These are phyloP conservation scores for Alethe diademata DNA, from an alignment of 2,113 vertebrate species.

Conservation along the genomic window DNA sequence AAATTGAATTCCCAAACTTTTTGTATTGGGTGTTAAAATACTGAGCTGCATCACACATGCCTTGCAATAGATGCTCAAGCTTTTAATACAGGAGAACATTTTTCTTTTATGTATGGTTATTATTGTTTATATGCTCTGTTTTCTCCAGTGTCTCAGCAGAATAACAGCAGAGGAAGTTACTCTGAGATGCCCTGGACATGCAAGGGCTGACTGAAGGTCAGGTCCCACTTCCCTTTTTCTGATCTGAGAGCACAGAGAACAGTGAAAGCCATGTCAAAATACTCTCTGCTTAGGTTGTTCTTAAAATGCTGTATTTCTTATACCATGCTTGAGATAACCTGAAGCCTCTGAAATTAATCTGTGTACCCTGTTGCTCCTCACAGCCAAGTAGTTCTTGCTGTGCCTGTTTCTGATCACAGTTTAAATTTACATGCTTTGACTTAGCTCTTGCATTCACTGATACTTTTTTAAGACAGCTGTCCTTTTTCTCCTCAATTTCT, in stretches of 20 bases:
- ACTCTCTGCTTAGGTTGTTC: neutral
- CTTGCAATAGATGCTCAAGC: conserved; percentile 22
- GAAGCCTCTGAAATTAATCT: neutral
- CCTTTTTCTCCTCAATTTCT: neutral
- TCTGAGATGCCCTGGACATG: neutral
- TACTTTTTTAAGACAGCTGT: neutral
- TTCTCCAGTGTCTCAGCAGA: neutral
- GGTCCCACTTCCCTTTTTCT: neutral
- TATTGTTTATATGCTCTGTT: neutral
- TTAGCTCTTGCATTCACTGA: neutral
- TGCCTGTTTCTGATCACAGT: neutral
- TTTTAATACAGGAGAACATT: neutral
- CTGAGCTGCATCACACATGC: neutral
- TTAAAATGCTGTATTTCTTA: neutral
- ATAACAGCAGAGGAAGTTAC: neutral
- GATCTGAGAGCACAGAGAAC: neutral
- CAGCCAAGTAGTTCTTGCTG: neutral
- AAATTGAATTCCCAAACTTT: conserved; percentile 49
- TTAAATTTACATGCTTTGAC: neutral
- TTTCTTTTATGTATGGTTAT: neutral
- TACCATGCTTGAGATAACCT: neutral
- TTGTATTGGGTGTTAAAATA: conserved; percentile 12
- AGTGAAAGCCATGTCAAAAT: neutral
- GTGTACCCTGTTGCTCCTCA: neutral
- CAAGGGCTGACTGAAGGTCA: neutral